phyloP scores from a whole-genome alignment of 2,888 invertebrate genomes.

The Neoscelio sp. region DNA sequence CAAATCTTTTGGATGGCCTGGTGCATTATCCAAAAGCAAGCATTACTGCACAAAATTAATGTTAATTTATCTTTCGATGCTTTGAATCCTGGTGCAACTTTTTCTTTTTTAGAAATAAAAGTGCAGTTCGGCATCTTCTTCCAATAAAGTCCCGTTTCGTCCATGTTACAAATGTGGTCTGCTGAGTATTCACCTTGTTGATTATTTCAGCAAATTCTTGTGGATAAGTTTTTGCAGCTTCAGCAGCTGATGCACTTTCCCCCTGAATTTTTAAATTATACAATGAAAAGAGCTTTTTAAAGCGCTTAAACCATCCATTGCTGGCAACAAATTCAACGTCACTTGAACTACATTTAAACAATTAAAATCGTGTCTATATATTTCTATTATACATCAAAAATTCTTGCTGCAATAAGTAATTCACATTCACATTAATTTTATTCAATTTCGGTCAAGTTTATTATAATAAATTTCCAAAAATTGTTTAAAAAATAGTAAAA shows the following conservation, averaged over 20 bases:
- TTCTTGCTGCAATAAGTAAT: too few species aligned
- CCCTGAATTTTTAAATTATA: conserved; percentile 54
- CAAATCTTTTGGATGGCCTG: too few species aligned
- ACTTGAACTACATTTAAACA: too few species aligned
- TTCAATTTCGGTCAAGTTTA: too few species aligned
- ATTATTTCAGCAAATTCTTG: conserved; percentile 63
- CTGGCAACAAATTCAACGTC: conserved; percentile 46
- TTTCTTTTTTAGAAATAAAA: conserved; percentile 74
- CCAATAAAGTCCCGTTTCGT: conserved; percentile 70
- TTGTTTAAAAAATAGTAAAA: too few species aligned
- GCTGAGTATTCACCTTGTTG: conserved; percentile 69
- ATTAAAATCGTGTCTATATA: too few species aligned
- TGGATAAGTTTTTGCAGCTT: conserved; percentile 41
- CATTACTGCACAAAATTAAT: conserved; percentile 73
- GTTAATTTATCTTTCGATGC: conserved; percentile 74
- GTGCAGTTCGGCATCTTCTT: conserved; percentile 72
- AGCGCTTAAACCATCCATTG: conserved; percentile 62
- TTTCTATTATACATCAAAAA: too few species aligned
- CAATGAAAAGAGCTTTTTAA: conserved; percentile 37
- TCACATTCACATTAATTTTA: too few species aligned
- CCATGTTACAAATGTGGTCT: conserved; percentile 70
- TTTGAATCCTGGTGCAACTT: conserved; percentile 72
- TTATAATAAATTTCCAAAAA: too few species aligned
- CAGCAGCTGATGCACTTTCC: conserved; percentile 54
- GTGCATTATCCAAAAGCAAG: too few species aligned